These are phyloP conservation scores for Lepidocyrtinus sp. DNA, from an alignment of 2,888 invertebrate species.

Conservation along the genomic window DNA sequence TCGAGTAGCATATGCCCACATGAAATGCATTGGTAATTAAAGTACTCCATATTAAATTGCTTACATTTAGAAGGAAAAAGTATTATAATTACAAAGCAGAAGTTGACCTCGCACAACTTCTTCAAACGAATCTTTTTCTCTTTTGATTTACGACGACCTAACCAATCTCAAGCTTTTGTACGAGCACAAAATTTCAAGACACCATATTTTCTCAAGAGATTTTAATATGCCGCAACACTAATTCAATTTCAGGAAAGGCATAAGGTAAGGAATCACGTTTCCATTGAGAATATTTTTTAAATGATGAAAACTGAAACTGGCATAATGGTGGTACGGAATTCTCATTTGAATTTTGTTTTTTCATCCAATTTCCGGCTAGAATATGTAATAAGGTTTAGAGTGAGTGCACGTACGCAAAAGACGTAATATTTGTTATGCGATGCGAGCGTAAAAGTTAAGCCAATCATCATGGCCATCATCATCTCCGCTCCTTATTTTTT, in stretches of 20 bases:
- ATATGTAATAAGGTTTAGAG: constrained; percentile 5
- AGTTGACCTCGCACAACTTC: too few relatives aligned
- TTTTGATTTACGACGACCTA: too few relatives aligned
- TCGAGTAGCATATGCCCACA: too few relatives aligned
- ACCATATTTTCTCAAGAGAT: too few relatives aligned
- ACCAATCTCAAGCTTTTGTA: too few relatives aligned
- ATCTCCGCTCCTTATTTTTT: constrained; percentile 2
- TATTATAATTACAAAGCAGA: too few relatives aligned
- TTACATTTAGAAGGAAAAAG: too few relatives aligned
- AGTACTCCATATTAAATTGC: too few relatives aligned
- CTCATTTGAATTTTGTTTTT: constrained; percentile 19
- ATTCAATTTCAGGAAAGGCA: neutral
- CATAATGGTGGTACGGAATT: constrained; percentile 1
- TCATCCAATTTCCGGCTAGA: constrained; percentile 20
- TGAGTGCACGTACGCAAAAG: neutral
- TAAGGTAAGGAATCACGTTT: neutral
- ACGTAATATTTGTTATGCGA: neutral
- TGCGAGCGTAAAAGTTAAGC: too few relatives aligned
- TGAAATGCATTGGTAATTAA: too few relatives aligned
- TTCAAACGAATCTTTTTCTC: too few relatives aligned
- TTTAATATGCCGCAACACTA: neutral
- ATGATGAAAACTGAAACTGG: neutral
- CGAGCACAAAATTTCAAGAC: too few relatives aligned
- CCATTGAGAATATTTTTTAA: neutral
- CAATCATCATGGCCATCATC: neutral